Evolutionary conservation across 2,888 invertebrate species (phyloP), one percentile per base, ranked within the genome.

Genomic region (Branchellion lobata): DNA sequence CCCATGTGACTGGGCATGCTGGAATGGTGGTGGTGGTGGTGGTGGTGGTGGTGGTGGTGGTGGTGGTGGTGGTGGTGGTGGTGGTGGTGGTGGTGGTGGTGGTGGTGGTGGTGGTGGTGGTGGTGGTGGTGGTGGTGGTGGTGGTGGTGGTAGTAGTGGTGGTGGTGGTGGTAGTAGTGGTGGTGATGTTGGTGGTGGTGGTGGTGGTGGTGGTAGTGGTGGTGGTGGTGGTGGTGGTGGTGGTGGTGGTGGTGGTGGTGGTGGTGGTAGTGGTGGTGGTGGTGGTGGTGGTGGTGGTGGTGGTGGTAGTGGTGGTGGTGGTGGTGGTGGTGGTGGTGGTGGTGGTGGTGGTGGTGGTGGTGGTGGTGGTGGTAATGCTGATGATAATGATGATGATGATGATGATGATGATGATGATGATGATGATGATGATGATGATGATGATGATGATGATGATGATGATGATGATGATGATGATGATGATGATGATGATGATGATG

Each of bases 1-100:
- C 83, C 83, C 83, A 83, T 1, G 81, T 81, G 24, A 72, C 61
- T 0, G 75, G 82, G 74, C 83, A 83, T 14, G 82, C 81, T 79
- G 71, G 2, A 61, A 18, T 27, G 69, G 11, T 29, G n/a, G 33
- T 51, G 36, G n/a, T 65, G 1, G 75, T n/a, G 68, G 69, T 61
- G 1, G 61, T 34, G 27, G 61, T 5, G 74, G 78, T 2, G 78
- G 36, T n/a, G 34, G 36, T 21, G 65, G 34, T 36, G 21, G 73
- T 31, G 29, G 29, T 31, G 47, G 31, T 5, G 47, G 33, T 27
- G 34, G 31, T 8, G 68, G 21, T 14, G 68, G 33, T 1, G 65
- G 75, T 2, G 24, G 75, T 11, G 40, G n/a, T 1, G 27, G 24
- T 11, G 69, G 31, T 71, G 29, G 47, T 71, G 61, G 24, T 2